Evolutionary conservation across 1,140 invertebrate genomes (phyloP).

Genomic region (Orchesella cincta): DNA sequence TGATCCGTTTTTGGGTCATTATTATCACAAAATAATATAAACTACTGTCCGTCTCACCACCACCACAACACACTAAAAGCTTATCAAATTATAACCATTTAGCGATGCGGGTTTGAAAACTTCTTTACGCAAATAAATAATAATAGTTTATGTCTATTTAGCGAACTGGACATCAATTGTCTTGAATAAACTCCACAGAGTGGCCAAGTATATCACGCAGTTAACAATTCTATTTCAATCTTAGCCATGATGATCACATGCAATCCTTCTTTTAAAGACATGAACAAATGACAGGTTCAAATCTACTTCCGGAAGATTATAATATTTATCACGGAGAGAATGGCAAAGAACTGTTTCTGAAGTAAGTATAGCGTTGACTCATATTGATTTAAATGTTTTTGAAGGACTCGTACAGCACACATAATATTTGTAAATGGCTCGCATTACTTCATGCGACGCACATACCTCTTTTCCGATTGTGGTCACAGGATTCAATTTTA

Average conservation of each 20-base stretch:
- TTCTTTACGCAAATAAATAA: no score
- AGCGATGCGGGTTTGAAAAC: no score
- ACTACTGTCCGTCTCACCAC: no score
- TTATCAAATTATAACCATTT: no score
- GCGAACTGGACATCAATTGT: constrained; percentile 25
- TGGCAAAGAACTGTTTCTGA: background rate
- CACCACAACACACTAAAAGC: no score
- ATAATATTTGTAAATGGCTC: constrained; percentile 26
- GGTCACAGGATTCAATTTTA: constrained; percentile 18
- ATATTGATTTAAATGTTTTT: constrained; percentile 35
- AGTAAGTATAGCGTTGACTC: background rate
- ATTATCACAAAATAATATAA: no score
- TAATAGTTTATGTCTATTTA: no score
- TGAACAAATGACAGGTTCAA: constrained; percentile 17
- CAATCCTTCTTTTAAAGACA: constrained; percentile 28
- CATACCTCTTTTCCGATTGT: constrained; percentile 36
- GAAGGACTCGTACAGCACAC: constrained; percentile 28
- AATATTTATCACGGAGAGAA: background rate
- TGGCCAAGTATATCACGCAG: constrained; percentile 31
- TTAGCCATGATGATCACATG: constrained; percentile 29
- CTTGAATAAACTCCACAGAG: constrained; percentile 36
- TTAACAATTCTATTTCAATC: constrained; percentile 31
- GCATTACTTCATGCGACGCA: constrained; percentile 35
- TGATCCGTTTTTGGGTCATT: no score
- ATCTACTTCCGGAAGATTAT: constrained; percentile 14